Evolutionary conservation across 2,113 vertebrate species (phyloP), one percentile per base, ranked within the genome.

Genomic region (Ammodytes dubius): DNA sequence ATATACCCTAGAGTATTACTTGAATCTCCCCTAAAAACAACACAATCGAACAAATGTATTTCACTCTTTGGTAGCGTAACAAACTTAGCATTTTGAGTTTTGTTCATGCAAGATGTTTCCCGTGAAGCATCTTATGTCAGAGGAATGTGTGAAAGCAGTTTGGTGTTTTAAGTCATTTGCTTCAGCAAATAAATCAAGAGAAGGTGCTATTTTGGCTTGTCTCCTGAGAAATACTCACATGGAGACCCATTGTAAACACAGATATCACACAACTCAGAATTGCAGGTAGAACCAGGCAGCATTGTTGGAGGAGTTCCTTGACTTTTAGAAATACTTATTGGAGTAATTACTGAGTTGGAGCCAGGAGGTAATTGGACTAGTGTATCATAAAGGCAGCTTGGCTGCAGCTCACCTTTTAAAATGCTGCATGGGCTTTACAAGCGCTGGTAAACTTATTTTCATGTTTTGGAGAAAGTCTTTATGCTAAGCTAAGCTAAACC

Each of bases 401-500:
- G 27, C 27, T 27, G 6, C 37, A 59, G 9, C 35, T 40, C 4
- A n/a, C 37, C 13, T 19, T 19, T 45, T 46, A 11, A 64, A 2
- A 27, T 5, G 6, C 3, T 52, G 15, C 7, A 52, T 52, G 50
- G 7, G 50, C 9, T 64, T 64, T 64, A 13, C 6, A 46, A 6
- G 11, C 17, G 50, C 5, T 17, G 15, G 15, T 7, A 17, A 7
- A 15, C 1, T 64, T 13, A 19, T 46, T 27, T n/a, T 11, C 10
- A 5, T 1, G 11, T 10, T 35, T 66, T 49, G 7, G 42, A 63
- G 5, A 11, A 19, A 35, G 4, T 66, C 19, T 35, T 66, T 37
- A 50, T 66, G 46, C 64, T 50, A 52, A 54, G 52, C 67, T 56
- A 19, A 53, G 6, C 42, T 63, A 63, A 63, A 40, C 5, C 60